Base-by-base conservation (phyloP, 2,888 invertebrate genomes). In the Leucophenga montana region DNA sequence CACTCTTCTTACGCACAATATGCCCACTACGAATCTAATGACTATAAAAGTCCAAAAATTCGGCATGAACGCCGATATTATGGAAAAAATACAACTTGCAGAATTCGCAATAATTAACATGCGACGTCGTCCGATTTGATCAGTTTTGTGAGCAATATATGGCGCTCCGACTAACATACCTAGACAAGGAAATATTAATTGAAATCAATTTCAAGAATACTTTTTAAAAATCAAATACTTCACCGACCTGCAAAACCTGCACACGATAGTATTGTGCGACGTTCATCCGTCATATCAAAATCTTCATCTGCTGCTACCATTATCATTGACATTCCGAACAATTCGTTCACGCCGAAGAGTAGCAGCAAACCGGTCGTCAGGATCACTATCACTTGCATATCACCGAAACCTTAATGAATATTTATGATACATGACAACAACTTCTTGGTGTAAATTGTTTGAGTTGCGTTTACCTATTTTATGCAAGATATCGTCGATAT, bases 401-500 rank as follows among this genome's bases (percentile, higher is more conserved):
- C 13, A 13, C 20, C 13, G n/a, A 54, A 54, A 20, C 54, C 54
- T 54, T 50, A 6, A 8, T 50, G 1, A 6, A 39, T 39, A 8
- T 8, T 5, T 33, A 3, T 33, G 39, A 11, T 5, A 50, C 6
- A 50, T n/a, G 16, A n/a, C 0, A 9, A n/a, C 8, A n/a, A 50
- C 18, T 50, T n/a, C 9, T 50, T 3, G 18, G 18, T 14, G 18
- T 3, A 16, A 50, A 27, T 14, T 16, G 6, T 8, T 50, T 1
- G 14, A 11, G 9, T 56, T 22, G 9, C 2, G 14, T 20, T 56
- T 56, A 56, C 56, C 56, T 20, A 56, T 20, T 6, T 22, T 14
- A 13, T 56, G 1, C 9, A 56, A 13, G 2, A 56, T 56, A 11
- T 13, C 73, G 33, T 80, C 77, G 16, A 80, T 72, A 46, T 67